Percentiles rank a stretch among this genome's conserved stretches.
phyloP scores from a whole-genome alignment of 2,888 invertebrate species.

The Nemoura dubitans region DNA sequence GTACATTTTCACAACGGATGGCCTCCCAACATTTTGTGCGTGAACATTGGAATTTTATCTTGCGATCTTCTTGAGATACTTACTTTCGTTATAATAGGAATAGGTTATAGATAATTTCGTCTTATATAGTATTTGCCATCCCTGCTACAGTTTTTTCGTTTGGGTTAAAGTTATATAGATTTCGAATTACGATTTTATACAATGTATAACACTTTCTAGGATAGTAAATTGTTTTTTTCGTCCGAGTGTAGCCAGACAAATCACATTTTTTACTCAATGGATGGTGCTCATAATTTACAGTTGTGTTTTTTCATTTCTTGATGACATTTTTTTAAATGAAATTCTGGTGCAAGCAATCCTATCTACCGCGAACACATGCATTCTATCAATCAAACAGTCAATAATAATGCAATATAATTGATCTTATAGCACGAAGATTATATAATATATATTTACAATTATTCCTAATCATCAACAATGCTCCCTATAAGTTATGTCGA shows the following conservation, averaged over 20 bases:
- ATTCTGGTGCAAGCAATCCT: background rate
- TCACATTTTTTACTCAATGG: background rate
- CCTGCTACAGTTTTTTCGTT: background rate
- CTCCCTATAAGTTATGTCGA: background rate
- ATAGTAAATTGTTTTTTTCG: background rate
- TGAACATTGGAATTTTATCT: background rate
- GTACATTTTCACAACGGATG: background rate
- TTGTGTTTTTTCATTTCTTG: background rate
- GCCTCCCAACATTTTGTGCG: background rate
- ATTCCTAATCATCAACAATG: conserved; percentile 9
- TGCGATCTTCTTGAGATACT: background rate
- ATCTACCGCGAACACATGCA: background rate
- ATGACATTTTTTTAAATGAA: background rate
- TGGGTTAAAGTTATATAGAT: background rate
- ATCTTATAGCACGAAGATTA: conserved; percentile 15
- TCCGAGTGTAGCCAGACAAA: background rate
- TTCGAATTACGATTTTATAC: background rate
- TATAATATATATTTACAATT: conserved; percentile 13
- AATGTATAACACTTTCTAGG: background rate
- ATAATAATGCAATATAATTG: conserved; percentile 14
- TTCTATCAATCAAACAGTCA: background rate
- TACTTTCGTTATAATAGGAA: background rate
- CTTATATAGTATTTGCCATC: background rate
- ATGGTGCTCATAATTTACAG: background rate
- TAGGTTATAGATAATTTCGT: background rate